Base-by-base conservation (phyloP, 1,140 invertebrate genomes). In the Sarcophaga peregrina region DNA sequence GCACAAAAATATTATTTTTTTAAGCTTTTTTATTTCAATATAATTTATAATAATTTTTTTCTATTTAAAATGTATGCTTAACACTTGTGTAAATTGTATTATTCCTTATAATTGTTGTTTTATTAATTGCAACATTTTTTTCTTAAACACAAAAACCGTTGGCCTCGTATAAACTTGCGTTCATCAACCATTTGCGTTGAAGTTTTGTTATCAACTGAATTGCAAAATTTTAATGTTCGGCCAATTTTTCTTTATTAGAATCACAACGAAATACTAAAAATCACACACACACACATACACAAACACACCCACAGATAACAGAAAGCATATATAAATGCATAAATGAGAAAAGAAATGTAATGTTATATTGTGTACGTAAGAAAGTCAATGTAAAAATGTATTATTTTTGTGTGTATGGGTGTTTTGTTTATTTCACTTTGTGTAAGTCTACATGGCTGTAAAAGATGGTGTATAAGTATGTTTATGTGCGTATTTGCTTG, bases 141-240 rank as follows among this genome's bases (percentile, higher is more conserved):
- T 58, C 54, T 37, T 2, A 37, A 37, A 37, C 25, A 37, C 54
- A 58, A 58, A 58, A 11, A 58, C 11, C n/a, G 9, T 58, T 10
- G 6, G 25, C 54, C 54, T 11, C n/a, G 50, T 52, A 52, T 13
- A 13, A 58, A 58, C 47, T 47, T 47, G 73, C 47, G 15, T 6
- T 7, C 45, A n/a, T n/a, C 73, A 47, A 75, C 73, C 73, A 45
- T 75, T 75, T 47, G 45, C 73, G 73, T 75, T 75, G 73, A 75
- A 75, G 73, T 75, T 75, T 75, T 45, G 73, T 75, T 75, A 75
- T 75, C 73, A 75, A 75, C 73, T 75, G 73, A 75, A 5, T 47
- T 75, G 73, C 73, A 45, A 75, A 5, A 75, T 75, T 20, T 8
- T 11, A 47, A 47, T 25, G 73, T 75, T 45, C 73, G 13, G 37